phyloP scores from a whole-genome alignment of 2,797 vertebrate genomes.

The Amblyopsis hoosieri region DNA sequence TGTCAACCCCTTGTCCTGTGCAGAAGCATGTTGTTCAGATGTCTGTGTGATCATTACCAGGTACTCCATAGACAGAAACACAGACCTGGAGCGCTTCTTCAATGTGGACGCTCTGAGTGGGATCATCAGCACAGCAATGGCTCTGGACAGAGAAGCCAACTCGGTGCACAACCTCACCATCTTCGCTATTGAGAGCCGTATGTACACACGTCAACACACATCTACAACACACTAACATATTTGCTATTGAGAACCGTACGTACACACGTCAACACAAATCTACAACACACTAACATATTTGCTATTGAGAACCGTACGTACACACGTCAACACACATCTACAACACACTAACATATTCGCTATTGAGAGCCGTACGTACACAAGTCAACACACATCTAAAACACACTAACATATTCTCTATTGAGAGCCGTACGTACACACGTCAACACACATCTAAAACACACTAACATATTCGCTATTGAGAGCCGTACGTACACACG shows the following conservation, averaged over 20 bases:
- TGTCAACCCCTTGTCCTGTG: background rate
- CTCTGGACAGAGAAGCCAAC: constrained; percentile 91
- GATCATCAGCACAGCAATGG: constrained; percentile 91
- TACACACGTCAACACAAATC: constrained; percentile 35
- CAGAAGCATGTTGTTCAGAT: background rate
- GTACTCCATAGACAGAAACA: constrained; percentile 97
- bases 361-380: no score
- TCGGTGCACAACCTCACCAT: constrained; percentile 94
- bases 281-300: no score
- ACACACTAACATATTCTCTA: constrained; percentile 80
- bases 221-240: no score
- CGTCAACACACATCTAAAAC: no score
- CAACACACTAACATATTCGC: no score
- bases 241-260: constrained; percentile 67
- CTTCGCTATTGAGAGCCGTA: constrained; percentile 92
- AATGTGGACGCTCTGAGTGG: constrained; percentile 93
- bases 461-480: no score
- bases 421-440: constrained; percentile 92
- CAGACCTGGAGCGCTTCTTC: constrained; percentile 94
- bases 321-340: no score
- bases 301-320: constrained; percentile 73
- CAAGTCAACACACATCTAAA: no score
- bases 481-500: no score
- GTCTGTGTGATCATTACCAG: constrained; percentile 65
- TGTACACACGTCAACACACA: constrained; percentile 64